Conservation (phyloP, 1,140 invertebrate species). For the Pogonomyrmex barbatus region DNA sequence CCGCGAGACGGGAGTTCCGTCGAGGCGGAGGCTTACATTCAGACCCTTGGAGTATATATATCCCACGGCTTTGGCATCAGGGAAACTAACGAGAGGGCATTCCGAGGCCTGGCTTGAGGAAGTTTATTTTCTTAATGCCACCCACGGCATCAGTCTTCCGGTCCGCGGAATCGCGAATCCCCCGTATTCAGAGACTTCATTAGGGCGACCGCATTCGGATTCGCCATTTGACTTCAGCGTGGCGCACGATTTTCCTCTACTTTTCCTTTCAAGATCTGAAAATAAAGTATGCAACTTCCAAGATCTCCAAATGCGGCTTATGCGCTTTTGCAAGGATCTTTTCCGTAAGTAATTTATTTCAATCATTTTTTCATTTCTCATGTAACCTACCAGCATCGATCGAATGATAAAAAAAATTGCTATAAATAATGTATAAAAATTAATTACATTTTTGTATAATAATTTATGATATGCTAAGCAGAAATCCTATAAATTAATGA, state of each 20-base stretch:
- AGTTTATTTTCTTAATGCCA: conserved; percentile 74
- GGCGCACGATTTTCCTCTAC: not conserved
- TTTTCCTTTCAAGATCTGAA: not conserved
- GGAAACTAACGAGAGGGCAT: conserved; percentile 72
- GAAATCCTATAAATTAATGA: conserved; percentile 13
- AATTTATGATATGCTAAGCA: conserved; percentile 8
- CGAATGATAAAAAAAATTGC: not conserved
- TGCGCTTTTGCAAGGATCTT: not conserved
- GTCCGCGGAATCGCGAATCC: conserved; percentile 10
- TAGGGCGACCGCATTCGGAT: conserved; percentile 58
- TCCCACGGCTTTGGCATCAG: conserved; percentile 63
- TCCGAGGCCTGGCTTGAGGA: conserved; percentile 59
- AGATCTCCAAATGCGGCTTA: not conserved
- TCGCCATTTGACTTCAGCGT: conserved; percentile 53
- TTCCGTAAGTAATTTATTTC: not conserved
- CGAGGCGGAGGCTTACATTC: conserved; percentile 59
- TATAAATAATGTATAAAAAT: not conserved
- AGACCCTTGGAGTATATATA: conserved; percentile 63
- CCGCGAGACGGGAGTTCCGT: conserved; percentile 31
- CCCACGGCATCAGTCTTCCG: conserved; percentile 62
- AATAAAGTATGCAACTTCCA: conserved; percentile 8
- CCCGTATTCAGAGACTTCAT: conserved; percentile 63
- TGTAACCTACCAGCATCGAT: too few species aligned
- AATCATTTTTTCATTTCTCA: not conserved
- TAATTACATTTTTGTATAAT: not conserved